Percentiles rank a stretch among this genome's conserved stretches.
These are phyloP conservation scores for Hyaena hyaena DNA, from an alignment of 2,113 vertebrate species.

Conservation along the genomic window DNA sequence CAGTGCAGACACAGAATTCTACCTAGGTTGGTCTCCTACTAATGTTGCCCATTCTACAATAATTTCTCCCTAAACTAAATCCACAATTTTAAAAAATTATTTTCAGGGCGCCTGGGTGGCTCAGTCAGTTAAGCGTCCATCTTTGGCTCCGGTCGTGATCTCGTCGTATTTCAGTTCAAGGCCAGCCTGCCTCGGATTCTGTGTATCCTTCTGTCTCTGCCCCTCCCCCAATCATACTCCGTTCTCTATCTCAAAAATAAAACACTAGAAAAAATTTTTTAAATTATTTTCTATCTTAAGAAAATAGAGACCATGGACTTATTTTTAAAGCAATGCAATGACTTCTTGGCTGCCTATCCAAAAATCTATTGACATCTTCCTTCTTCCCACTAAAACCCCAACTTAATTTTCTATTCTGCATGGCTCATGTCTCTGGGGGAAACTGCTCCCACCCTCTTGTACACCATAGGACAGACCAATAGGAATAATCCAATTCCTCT, in stretches of 20 bases:
- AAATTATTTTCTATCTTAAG: background rate
- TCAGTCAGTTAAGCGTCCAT: too few species aligned
- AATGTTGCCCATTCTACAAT: background rate
- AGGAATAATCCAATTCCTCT: background rate
- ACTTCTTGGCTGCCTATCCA: background rate
- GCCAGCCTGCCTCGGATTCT: too few species aligned
- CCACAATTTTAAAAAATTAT: background rate
- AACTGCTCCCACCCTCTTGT: background rate
- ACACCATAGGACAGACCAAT: background rate
- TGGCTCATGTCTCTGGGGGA: background rate
- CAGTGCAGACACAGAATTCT: background rate
- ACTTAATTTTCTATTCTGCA: background rate
- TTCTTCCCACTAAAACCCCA: background rate
- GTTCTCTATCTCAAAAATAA: too few species aligned
- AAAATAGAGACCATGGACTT: background rate
- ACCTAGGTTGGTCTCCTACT: background rate
- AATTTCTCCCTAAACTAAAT: background rate
- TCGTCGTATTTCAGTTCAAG: too few species aligned
- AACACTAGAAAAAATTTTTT: too few species aligned
- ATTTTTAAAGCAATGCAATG: background rate
- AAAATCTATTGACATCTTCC: background rate
- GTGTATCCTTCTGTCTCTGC: too few species aligned
- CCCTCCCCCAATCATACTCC: too few species aligned
- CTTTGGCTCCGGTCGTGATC: too few species aligned
- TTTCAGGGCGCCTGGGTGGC: too few species aligned